A percentile compares a stretch with the other conserved stretches of the same genome.
phyloP scores from a whole-genome alignment of 2,113 vertebrate species.

The Phaethon lepturus region DNA sequence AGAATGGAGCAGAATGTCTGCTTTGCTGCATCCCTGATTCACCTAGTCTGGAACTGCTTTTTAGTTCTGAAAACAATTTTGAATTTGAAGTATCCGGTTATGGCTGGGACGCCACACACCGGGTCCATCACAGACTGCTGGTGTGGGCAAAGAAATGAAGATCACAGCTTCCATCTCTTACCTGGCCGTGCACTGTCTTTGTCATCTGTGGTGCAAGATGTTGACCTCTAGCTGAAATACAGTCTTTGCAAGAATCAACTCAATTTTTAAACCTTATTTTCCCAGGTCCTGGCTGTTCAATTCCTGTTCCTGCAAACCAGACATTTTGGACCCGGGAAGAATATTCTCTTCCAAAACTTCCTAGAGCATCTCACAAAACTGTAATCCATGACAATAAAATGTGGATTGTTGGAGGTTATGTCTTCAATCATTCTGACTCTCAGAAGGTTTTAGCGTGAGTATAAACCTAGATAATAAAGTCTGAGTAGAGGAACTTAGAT shows the following conservation, averaged over 20 bases:
- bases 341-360: conserved; percentile 79
- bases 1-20: background rate
- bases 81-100: background rate
- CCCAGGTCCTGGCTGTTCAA: conserved; percentile 89
- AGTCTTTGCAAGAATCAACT: background rate
- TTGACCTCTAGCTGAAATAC: background rate
- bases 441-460: conserved; percentile 97
- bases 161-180: background rate
- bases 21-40: background rate
- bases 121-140: background rate
- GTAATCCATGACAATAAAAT: conserved; percentile 87
- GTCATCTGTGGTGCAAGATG: background rate
- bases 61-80: background rate
- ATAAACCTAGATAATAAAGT: background rate
- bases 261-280: background rate
- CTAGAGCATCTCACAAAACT: conserved; percentile 92
- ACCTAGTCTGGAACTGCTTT: background rate
- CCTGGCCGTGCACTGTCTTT: background rate
- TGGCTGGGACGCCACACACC: background rate
- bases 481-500: background rate
- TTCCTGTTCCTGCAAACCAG: conserved; percentile 89
- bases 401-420: conserved; percentile 96
- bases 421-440: conserved; percentile 94
- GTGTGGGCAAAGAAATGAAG: background rate
- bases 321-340: conserved; percentile 91